phyloP scores from a whole-genome alignment of 2,113 vertebrate genomes.

The Rhinolophus sinicus region DNA sequence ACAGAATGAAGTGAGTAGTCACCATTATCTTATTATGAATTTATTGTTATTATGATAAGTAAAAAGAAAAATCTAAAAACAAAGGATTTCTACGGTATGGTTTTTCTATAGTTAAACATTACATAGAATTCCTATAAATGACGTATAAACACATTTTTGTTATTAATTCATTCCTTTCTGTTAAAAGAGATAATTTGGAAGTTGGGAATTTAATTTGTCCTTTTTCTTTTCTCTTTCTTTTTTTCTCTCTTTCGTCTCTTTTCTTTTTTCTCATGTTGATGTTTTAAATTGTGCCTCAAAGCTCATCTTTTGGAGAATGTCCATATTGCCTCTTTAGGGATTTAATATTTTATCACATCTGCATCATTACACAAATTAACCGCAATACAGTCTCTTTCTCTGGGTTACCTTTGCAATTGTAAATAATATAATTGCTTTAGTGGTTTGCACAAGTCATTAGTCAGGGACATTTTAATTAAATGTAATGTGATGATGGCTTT shows the following conservation, averaged over 20 bases:
- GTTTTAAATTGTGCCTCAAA: slow-evolving; percentile 16
- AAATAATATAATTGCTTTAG: slow-evolving; percentile 44
- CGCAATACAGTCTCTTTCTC: slow-evolving; percentile 44
- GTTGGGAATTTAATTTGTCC: not conserved
- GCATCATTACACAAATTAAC: slow-evolving; percentile 67
- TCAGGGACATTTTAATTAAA: slow-evolving; percentile 61
- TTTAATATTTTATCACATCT: slow-evolving; percentile 66
- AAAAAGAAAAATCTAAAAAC: not conserved
- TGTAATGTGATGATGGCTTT: slow-evolving; percentile 64
- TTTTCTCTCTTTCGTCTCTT: no score
- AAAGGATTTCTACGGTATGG: not conserved
- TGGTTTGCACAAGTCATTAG: not conserved
- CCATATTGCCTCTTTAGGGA: not conserved
- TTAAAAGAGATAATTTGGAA: not conserved
- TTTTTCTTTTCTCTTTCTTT: not conserved
- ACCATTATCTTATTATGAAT: not conserved
- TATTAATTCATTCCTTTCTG: not conserved
- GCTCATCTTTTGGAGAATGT: not conserved
- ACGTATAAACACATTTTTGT: not conserved
- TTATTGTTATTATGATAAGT: not conserved
- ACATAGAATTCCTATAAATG: not conserved
- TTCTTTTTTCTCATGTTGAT: not conserved
- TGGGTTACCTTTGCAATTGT: slow-evolving; percentile 54
- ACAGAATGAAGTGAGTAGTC: not conserved
- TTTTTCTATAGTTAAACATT: not conserved